Evolutionary conservation across 2,888 invertebrate genomes (phyloP), one percentile per base, ranked within the genome.

Genomic region (Callyntrura guangdongensis): DNA sequence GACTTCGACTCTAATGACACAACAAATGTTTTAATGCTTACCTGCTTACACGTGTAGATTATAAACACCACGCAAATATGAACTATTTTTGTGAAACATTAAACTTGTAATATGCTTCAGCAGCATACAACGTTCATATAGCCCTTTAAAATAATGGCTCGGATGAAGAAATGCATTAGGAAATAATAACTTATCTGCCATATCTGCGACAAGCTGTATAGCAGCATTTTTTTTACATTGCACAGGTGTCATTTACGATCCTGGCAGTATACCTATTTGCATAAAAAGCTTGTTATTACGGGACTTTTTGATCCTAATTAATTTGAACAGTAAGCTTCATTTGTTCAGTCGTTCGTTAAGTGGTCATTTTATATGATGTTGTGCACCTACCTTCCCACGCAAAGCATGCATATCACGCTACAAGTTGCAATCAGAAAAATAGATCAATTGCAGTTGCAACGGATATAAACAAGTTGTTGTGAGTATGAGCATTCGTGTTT

Each of bases 271-370:
- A 22, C 5, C 22, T 25, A 64, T 9, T 6, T 11, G 11, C 14
- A n/a, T n/a, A 53, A 53, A 53, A 1, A 5, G 22, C 59, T 17
- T 3, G 17, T 17, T 59, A 74, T 47, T 47, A 81, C 81, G 81
- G 81, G 81, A 81, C 79, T 59, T 56, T 79, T 79, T 79, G 59
- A 59, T 59, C n/a, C 81, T 81, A 81, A 81, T 59, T 81, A 81
- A 61, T 81, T 81, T 11, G 36, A 36, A 6, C 64, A 64, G 20
- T 17, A 64, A 11, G 64, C 22, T 20, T 12, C 20, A 64, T 64
- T 14, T 17, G 20, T 20, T 20, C 20, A 64, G 22, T 17, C 64
- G 8, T 22, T 64, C 20, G 22, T 64, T 64, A 64, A 20, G 17
- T 20, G 17, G 17, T 64, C 64, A 64, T 3, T 20, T 11, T n/a